Conservation (phyloP, 1,140 invertebrate genomes). For the Thaumatotibia leucotreta region DNA sequence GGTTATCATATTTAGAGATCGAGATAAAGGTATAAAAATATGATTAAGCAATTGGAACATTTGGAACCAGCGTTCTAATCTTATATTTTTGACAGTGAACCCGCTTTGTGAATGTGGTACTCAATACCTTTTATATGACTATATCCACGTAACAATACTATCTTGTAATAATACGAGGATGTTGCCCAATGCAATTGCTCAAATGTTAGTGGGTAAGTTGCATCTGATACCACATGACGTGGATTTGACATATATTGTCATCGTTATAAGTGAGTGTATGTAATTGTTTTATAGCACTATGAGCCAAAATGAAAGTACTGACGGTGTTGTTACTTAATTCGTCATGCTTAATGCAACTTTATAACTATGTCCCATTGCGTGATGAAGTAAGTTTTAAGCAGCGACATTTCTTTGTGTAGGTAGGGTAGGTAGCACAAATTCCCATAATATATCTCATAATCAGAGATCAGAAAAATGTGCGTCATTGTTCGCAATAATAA, state of each 20-base stretch:
- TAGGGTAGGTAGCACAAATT: too few species aligned
- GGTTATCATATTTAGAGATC: not conserved
- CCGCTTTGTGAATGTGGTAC: not conserved
- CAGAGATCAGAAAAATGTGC: too few species aligned
- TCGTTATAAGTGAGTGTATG: not conserved
- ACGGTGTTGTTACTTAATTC: not conserved
- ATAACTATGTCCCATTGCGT: too few species aligned
- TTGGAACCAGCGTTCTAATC: not conserved
- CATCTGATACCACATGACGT: not conserved
- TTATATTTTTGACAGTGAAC: not conserved
- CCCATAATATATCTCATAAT: too few species aligned
- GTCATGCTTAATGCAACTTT: not conserved
- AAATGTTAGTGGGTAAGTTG: slow-evolving; percentile 1
- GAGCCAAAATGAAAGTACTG: not conserved
- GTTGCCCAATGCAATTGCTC: not conserved
- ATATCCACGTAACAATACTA: slow-evolving; percentile 2
- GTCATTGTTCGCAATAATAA: too few species aligned
- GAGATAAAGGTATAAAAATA: not conserved
- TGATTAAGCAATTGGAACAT: not conserved
- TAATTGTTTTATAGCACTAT: not conserved
- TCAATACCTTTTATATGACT: slow-evolving; percentile 4
- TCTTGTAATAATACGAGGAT: slow-evolving; percentile 8
- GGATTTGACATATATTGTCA: not conserved
- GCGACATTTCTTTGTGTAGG: too few species aligned
- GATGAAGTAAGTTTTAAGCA: too few species aligned